Evolutionary conservation across 2,888 invertebrate species (phyloP).

Genomic region (Opisthograptis luteolata): DNA sequence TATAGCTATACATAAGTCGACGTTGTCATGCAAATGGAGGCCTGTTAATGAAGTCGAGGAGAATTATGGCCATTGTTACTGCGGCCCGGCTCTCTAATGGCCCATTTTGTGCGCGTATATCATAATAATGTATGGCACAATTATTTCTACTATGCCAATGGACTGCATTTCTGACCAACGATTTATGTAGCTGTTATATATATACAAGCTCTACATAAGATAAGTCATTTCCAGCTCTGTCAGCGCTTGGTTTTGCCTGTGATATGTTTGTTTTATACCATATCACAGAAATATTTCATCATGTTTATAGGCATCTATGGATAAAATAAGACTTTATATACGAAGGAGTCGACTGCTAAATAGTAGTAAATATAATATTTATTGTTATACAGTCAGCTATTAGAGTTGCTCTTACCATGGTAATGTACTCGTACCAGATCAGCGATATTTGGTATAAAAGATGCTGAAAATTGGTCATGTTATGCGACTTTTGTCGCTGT

Average conservation of each 20-base stretch:
- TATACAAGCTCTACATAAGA: constrained; percentile 33
- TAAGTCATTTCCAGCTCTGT: constrained; percentile 19
- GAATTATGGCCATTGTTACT: constrained; percentile 82
- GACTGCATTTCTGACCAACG: constrained; percentile 62
- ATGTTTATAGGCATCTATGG: constrained; percentile 8
- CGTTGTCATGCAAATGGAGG: constrained; percentile 83
- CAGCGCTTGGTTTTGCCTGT: constrained; percentile 10
- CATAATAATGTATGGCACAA: constrained; percentile 79
- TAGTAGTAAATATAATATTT: background rate
- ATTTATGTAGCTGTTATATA: constrained; percentile 52
- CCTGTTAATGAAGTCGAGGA: constrained; percentile 82
- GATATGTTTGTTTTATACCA: constrained; percentile 15
- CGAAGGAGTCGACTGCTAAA: background rate
- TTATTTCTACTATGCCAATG: constrained; percentile 68
- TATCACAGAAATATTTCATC: background rate
- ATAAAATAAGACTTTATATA: background rate
- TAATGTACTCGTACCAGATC: no score
- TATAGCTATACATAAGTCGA: constrained; percentile 64
- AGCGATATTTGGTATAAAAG: no score
- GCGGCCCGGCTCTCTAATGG: constrained; percentile 75
- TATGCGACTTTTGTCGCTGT: no score
- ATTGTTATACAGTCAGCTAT: background rate
- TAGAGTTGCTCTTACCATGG: no score
- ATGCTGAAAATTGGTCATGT: no score
- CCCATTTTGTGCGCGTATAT: constrained; percentile 79